Base-by-base conservation (phyloP, 2,888 invertebrate species). In the Sarcophaga caerulescens region DNA sequence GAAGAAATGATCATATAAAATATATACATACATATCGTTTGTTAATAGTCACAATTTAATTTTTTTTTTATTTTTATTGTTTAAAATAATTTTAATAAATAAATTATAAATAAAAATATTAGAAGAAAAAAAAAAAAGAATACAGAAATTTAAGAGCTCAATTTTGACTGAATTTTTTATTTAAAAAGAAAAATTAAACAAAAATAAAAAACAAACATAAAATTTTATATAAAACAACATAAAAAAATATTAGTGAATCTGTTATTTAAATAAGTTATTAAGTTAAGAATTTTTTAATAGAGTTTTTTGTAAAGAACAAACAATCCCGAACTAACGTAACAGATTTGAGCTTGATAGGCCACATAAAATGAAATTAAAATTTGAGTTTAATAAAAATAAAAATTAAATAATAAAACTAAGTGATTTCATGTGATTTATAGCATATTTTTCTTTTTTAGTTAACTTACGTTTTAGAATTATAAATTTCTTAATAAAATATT, bases 141-240 rank as follows among this genome's bases (percentile, higher is more conserved):
- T 44, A 65, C 65, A 60, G 8, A 52, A 35, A 76, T 63, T 62
- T 3, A 89, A 90, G 90, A 91, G 91, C 91, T 92, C 91, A 91
- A 92, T 91, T 90, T 91, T 90, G 92, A 91, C 91, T 91, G 91
- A 91, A 90, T 90, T 84, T 81, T 69, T 89, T 81, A 52, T 14
- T 52, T 52, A 52, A 52, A 17, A 47, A 47, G 17, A 52, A 52
- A 17, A 52, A 17, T 11, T 14, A 47, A 47, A 47, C 11, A 52
- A 52, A 52, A 14, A 12, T 0, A 47, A 52, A 14, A 52, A 12
- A 52, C 17, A 52, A 12, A 52, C 12, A 52, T 52, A 52, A 52
- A 12, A 52, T 14, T 14, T 52, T 52, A 52, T 14, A 52, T 14
- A 52, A 12, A 52, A 52, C 52, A 52, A 52, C 10, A 52, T 10